Conservation (phyloP, 2,888 invertebrate genomes). For the Folsomia candida region DNA sequence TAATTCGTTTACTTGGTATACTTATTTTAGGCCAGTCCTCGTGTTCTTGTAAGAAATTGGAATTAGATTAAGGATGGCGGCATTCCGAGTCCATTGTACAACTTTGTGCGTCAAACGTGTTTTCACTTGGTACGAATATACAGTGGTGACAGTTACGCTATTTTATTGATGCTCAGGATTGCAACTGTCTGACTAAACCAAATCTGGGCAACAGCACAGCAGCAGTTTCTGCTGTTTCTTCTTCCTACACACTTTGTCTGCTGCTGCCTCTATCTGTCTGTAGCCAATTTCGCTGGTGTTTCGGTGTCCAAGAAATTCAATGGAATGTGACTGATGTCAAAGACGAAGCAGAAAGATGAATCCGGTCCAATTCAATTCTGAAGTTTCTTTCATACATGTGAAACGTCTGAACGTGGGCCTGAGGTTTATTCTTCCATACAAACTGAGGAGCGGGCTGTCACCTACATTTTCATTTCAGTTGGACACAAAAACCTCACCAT, state of each 20-base stretch:
- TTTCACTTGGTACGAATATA: too few species aligned
- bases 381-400: neutral
- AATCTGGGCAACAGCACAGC: neutral
- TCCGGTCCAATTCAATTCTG: neutral
- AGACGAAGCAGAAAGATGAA: neutral
- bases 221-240: neutral
- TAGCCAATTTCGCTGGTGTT: neutral
- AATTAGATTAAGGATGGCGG: constrained; percentile 13
- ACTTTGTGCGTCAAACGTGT: neutral
- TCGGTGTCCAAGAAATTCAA: neutral
- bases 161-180: neutral
- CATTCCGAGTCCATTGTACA: neutral
- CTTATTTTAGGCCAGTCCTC: too few species aligned
- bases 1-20: neutral
- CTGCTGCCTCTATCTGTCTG: neutral
- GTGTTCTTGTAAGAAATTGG: constrained; percentile 5
- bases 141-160: too few species aligned
- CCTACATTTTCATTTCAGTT: neutral
- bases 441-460: neutral
- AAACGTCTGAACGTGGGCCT: neutral
- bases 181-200: neutral
- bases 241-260: too few species aligned
- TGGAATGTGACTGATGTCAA: neutral
- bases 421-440: neutral
- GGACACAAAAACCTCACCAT: neutral